phyloP scores from a whole-genome alignment of 2,888 invertebrate species.

The Habroteleia sp. region DNA sequence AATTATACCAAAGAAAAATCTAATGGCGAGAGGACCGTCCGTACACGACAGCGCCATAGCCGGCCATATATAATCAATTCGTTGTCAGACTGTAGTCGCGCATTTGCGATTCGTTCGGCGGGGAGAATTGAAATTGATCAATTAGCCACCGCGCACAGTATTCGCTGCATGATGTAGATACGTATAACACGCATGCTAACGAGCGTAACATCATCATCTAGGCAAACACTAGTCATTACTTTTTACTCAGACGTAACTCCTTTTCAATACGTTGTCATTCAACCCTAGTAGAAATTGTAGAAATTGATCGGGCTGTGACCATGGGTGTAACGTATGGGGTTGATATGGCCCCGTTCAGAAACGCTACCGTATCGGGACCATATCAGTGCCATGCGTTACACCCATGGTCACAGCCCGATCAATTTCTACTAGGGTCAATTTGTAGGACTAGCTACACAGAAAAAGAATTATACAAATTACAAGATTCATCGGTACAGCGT shows the following conservation, averaged over 20 bases:
- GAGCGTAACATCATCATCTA: slow-evolving; percentile 68
- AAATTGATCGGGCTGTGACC: too few species aligned
- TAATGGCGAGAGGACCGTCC: slow-evolving; percentile 58
- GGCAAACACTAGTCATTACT: slow-evolving; percentile 55
- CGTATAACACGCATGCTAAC: slow-evolving; percentile 68
- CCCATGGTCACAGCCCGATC: too few species aligned
- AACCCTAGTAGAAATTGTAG: too few species aligned
- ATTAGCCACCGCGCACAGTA: slow-evolving; percentile 69
- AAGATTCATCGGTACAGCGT: too few species aligned
- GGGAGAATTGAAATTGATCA: slow-evolving; percentile 76
- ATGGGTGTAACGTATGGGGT: too few species aligned
- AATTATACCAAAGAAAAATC: slow-evolving; percentile 65
- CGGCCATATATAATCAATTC: slow-evolving; percentile 71
- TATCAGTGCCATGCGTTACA: too few species aligned
- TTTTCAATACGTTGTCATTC: slow-evolving; percentile 21
- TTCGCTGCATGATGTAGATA: slow-evolving; percentile 35
- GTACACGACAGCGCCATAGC: slow-evolving; percentile 58
- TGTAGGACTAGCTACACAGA: too few species aligned
- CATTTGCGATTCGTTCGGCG: slow-evolving; percentile 71
- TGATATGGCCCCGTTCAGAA: too few species aligned
- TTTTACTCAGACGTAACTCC: slow-evolving; percentile 26
- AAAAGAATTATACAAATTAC: too few species aligned
- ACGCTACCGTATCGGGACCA: too few species aligned
- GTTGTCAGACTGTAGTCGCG: slow-evolving; percentile 72
- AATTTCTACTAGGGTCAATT: too few species aligned